phyloP scores from a whole-genome alignment of 2,113 vertebrate genomes.

The Toxotes chatareus region DNA sequence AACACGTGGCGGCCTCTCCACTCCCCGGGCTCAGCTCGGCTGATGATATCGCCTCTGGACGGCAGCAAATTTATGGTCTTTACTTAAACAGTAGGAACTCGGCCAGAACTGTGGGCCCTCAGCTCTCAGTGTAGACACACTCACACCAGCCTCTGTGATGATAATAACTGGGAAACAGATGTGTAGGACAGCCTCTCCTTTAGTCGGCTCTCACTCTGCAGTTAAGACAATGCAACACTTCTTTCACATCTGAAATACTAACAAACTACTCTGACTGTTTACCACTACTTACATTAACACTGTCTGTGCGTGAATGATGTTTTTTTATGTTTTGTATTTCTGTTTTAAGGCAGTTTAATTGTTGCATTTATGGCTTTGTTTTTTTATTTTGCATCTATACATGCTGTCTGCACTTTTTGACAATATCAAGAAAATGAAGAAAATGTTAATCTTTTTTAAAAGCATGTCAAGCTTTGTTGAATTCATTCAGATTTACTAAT shows the following conservation, averaged over 20 bases:
- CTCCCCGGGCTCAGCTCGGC: conserved; percentile 60
- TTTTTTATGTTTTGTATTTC: background rate
- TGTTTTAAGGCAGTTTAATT: background rate
- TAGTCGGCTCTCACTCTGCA: background rate
- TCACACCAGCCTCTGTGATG: background rate
- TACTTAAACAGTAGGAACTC: conserved; percentile 22
- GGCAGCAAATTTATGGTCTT: conserved; percentile 55
- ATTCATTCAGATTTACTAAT: background rate
- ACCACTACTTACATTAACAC: background rate
- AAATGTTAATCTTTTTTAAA: background rate
- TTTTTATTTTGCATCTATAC: background rate
- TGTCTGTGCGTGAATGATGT: background rate
- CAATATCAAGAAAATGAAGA: too few relatives aligned
- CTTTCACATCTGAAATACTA: background rate
- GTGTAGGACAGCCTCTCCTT: too few relatives aligned
- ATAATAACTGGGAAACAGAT: background rate
- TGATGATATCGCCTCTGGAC: conserved; percentile 70
- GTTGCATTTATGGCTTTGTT: background rate
- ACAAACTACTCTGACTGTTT: background rate
- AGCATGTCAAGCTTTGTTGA: background rate
- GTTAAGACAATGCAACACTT: too few relatives aligned
- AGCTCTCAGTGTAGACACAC: background rate
- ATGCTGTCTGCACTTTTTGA: background rate
- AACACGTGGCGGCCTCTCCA: conserved; percentile 64
- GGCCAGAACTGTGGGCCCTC: background rate